Evolutionary conservation across 2,797 vertebrate species (phyloP).

Genomic region (Danio albolineatus): DNA sequence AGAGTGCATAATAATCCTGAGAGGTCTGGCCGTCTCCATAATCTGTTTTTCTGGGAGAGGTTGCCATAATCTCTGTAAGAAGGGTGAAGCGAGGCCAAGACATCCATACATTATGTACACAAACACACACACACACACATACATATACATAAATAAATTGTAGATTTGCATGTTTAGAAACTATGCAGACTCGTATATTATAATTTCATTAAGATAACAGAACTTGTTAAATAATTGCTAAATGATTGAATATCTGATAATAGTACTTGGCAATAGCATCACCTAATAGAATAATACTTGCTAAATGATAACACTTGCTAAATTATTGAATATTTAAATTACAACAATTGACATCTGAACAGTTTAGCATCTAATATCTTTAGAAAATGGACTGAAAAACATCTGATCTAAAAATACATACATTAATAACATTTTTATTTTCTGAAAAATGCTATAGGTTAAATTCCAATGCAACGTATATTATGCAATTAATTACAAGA

Average conservation of each 20-base stretch:
- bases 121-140: too few relatives aligned
- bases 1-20: slow-evolving; percentile 24
- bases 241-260: neutral
- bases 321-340: neutral
- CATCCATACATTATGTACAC: neutral
- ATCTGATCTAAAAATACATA: too few relatives aligned
- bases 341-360: too few relatives aligned
- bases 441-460: too few relatives aligned
- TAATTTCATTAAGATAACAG: neutral
- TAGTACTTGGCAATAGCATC: neutral
- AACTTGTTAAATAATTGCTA: neutral
- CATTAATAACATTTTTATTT: too few relatives aligned
- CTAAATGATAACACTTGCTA: too few relatives aligned
- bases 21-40: slow-evolving; percentile 50
- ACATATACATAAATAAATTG: too few relatives aligned
- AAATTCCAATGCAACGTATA: too few relatives aligned
- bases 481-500: too few relatives aligned
- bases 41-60: slow-evolving; percentile 71
- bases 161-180: neutral
- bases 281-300: neutral
- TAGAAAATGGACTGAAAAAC: neutral
- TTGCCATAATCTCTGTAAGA: slow-evolving; percentile 55
- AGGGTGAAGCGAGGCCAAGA: slow-evolving; percentile 20
- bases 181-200: neutral
- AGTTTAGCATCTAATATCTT: neutral